Base-by-base conservation (phyloP, 2,113 vertebrate genomes). In the Cettia cetti region DNA sequence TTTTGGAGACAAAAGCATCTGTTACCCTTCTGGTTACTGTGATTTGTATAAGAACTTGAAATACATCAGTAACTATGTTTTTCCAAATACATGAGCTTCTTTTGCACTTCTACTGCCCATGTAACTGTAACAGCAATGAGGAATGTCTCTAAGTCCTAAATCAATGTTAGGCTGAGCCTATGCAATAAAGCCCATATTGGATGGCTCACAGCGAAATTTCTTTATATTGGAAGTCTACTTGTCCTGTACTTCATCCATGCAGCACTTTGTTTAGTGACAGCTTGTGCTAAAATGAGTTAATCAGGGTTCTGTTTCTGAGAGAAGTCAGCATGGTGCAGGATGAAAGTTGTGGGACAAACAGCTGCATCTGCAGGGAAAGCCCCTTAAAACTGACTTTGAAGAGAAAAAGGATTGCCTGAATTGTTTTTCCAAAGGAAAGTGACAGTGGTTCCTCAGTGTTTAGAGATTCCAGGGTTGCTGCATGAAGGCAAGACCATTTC, bases 1-100 rank as follows among this genome's bases (percentile, higher is more conserved):
- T 84, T 91, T 57, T 22, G 53, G 72, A 66, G 39, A 86, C 54
- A 93, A 94, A 95, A 87, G 75, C 70, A 95, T 45, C 68, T 87
- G 31, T 91, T 94, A 60, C 16, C 28, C 14, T 49, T 96, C 63
- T 92, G 76, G 76, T 76, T 85, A 89, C 13, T 72, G 20, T 60
- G 24, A 76, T 66, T 95, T 49, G 13, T 26, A 22, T 16, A 94
- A 33, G 71, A 93, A 26, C 30, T 21, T 63, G 15, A 85, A 87
- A 84, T 61, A 57, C 7, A 30, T 56, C 24, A 31, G 11, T 63
- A 83, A 54, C 23, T 78, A 3, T 24, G 69, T 92, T 91, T 82
- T 66, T 52, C 31, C 13, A 27, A 53, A 11, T 66, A 70, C 42
- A 12, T 52, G n/a, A 74, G 14, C 3, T 6, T 24, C 86, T 82